Conservation (phyloP, 1,140 invertebrate genomes). For the Wasmannia auropunctata region DNA sequence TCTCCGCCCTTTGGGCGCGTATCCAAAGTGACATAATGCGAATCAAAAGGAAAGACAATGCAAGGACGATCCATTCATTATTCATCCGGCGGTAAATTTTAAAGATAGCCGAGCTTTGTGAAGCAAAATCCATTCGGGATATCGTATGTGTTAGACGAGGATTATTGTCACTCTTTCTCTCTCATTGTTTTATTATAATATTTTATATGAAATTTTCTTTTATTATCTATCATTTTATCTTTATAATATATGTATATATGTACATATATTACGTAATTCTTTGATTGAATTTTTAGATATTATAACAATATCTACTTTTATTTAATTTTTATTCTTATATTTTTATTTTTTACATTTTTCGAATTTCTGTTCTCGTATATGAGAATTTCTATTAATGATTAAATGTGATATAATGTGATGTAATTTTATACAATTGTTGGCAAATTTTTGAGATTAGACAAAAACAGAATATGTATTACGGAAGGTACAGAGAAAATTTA, state of each 20-base stretch:
- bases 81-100: slow-evolving; percentile 50
- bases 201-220: neutral
- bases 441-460: neutral
- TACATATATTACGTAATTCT: neutral
- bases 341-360: neutral
- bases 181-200: neutral
- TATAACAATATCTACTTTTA: neutral
- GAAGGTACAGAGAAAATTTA: neutral
- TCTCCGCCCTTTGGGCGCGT: slow-evolving; percentile 40
- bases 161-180: slow-evolving; percentile 6
- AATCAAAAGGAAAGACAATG: slow-evolving; percentile 48
- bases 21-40: slow-evolving; percentile 57
- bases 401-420: too few relatives aligned
- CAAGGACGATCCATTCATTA: slow-evolving; percentile 53
- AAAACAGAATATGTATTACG: neutral
- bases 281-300: neutral
- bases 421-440: neutral
- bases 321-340: too few relatives aligned
- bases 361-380: neutral
- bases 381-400: neutral
- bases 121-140: slow-evolving; percentile 30
- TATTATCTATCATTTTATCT: neutral
- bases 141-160: neutral
- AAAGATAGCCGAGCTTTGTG: slow-evolving; percentile 24
- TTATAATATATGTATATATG: neutral